Evolutionary conservation across 23 tunicate genomes (phyloP), one percentile per base, ranked within the genome.

Genomic region (Corella eumyota): DNA sequence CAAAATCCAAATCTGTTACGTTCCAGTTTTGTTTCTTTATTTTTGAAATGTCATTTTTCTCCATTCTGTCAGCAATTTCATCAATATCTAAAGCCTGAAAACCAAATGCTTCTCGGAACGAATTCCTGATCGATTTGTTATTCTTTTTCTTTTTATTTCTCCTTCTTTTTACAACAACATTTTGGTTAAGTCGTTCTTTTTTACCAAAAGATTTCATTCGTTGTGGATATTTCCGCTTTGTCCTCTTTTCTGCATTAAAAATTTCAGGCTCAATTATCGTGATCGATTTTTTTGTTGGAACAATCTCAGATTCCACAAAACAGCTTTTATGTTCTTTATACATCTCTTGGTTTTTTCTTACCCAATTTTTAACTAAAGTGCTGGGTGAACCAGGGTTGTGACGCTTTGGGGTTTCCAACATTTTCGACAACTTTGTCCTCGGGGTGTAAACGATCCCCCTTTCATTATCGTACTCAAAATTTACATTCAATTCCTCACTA

Each of bases 91-190:
- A 52, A 20, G 66, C 66, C 19, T 75, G 65, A 33, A 84, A 84
- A 2, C 94, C 94, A 34, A 84, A 84, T 33, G 94, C 94, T 45
- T 84, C 94, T 2, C 94, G 57, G 56, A 84, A 75, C 36, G 94
- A 70, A 24, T 75, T 58, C 30, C 92, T 44, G 37, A 74, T 21
- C n/a, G n/a, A n/a, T 40, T 46, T 76, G 0, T 60, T 25, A 7
- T 31, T 26, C 22, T 51, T 51, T 35, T 44, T 29, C 20, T 61
- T 34, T 28, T 28, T 70, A 30, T 40, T 71, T 6, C 34, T 45
- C 30, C 50, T 64, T 27, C 26, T 46, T 6, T 25, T 24, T 6
- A 28, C 35, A 6, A 58, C 35, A 1, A 30, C 57, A 5, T 25
- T 7, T 19, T 51, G 20, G 20, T 44, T 37, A 19, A 51, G 52